Evolutionary conservation across 1,140 invertebrate species (phyloP).

Genomic region (Calycopis cecrops): DNA sequence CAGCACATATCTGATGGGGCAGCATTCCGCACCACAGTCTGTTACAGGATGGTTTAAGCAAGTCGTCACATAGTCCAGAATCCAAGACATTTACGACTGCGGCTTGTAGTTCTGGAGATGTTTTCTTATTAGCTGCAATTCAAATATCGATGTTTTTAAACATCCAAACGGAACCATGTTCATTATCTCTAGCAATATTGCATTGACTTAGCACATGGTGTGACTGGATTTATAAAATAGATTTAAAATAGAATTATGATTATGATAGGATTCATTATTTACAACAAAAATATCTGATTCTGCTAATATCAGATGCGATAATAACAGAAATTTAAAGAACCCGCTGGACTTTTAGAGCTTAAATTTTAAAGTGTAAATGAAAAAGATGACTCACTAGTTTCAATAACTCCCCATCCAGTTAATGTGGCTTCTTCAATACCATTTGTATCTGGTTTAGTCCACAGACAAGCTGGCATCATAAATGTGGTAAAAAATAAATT

Average conservation of each 20-base stretch:
- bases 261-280: too few species aligned
- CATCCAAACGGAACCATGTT: too few species aligned
- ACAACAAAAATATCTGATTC: too few species aligned
- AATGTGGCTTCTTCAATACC: slow-evolving; percentile 29
- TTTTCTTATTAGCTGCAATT: slow-evolving; percentile 20
- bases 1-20: slow-evolving; percentile 42
- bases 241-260: too few species aligned
- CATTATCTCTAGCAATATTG: too few species aligned
- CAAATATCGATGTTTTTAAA: neutral
- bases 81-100: slow-evolving; percentile 40
- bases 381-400: slow-evolving; percentile 25
- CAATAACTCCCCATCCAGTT: slow-evolving; percentile 43
- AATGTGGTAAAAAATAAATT: slow-evolving; percentile 22
- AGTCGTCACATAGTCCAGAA: slow-evolving; percentile 29
- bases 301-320: too few species aligned
- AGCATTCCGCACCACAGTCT: slow-evolving; percentile 34
- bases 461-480: slow-evolving; percentile 54
- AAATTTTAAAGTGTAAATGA: too few species aligned
- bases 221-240: too few species aligned
- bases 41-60: slow-evolving; percentile 29
- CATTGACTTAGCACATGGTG: too few species aligned
- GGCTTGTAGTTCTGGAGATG: slow-evolving; percentile 35
- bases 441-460: slow-evolving; percentile 45
- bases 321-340: too few species aligned
- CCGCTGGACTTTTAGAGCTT: too few species aligned